Evolutionary conservation across 2,113 vertebrate genomes (phyloP).

Genomic region (Rhinopomastus cyanomelas): DNA sequence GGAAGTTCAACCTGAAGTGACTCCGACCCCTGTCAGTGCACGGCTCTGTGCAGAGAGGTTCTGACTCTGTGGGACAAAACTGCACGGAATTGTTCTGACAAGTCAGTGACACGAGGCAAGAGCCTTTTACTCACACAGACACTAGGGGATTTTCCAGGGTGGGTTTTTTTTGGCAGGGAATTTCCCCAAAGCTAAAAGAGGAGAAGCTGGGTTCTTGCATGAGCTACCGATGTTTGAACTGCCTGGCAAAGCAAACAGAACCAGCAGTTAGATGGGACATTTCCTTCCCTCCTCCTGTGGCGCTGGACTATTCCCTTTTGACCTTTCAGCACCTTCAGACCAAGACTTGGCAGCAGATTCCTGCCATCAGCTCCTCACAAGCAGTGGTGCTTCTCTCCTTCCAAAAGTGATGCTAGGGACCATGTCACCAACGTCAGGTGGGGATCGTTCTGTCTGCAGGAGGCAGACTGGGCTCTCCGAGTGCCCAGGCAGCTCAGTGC

Average conservation of each 20-base stretch:
- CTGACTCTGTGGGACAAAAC: constrained; percentile 49
- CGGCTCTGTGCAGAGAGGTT: constrained; percentile 53
- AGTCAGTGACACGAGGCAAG: constrained; percentile 50
- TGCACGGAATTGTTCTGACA: constrained; percentile 31
- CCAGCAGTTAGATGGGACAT: not conserved
- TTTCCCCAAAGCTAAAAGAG: constrained; percentile 76
- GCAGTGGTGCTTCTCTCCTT: not conserved
- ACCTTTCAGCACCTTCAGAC: not conserved
- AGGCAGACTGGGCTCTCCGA: not conserved
- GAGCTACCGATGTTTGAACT: constrained; percentile 20
- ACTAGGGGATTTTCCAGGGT: constrained; percentile 70
- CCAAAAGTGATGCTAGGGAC: too few relatives aligned
- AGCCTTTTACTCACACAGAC: constrained; percentile 77
- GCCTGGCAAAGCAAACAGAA: not conserved
- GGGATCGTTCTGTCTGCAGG: not conserved
- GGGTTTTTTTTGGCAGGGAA: constrained; percentile 60
- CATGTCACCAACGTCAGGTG: not conserved
- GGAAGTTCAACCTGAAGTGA: not conserved
- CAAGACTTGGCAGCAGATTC: not conserved
- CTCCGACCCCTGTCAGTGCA: constrained; percentile 35
- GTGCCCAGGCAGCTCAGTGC: not conserved
- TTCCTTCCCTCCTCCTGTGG: not conserved
- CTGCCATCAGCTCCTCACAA: not conserved
- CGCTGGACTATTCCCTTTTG: not conserved
- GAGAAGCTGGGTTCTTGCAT: constrained; percentile 60